Percentiles rank a stretch among this genome's conserved stretches.
Conservation (phyloP, 1,140 invertebrate genomes). For the Matsumurasca onukii region DNA sequence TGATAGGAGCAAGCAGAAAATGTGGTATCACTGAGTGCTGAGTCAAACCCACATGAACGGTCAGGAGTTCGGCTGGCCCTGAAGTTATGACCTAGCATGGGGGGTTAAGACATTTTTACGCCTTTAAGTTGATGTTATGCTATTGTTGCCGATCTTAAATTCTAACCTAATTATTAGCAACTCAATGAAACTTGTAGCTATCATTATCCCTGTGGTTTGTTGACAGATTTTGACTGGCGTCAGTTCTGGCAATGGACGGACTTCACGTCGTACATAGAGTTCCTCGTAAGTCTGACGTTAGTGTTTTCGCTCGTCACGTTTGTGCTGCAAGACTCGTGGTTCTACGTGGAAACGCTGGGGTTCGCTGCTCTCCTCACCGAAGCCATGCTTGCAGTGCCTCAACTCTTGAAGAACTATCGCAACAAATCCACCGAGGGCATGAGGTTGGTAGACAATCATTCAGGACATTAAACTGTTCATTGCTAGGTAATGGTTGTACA, state of each 20-base stretch:
- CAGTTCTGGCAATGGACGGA: slow-evolving; percentile 99
- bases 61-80: too few relatives aligned
- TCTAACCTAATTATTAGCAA: too few relatives aligned
- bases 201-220: too few relatives aligned
- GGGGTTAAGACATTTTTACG: too few relatives aligned
- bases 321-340: slow-evolving; percentile 73
- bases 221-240: slow-evolving; percentile 81
- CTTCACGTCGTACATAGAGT: slow-evolving; percentile 94
- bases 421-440: slow-evolving; percentile 94
- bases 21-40: too few relatives aligned
- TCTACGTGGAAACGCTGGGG: slow-evolving; percentile 88
- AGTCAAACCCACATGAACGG: too few relatives aligned
- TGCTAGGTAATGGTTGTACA: slow-evolving; percentile 24
- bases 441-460: slow-evolving; percentile 75
- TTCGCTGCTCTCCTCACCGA: slow-evolving; percentile 95
- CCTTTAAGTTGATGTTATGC: too few relatives aligned
- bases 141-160: too few relatives aligned
- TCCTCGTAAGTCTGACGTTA: slow-evolving; percentile 83
- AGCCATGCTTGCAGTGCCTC: slow-evolving; percentile 93
- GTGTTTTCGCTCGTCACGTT: slow-evolving; percentile 83
- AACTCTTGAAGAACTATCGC: slow-evolving; percentile 84
- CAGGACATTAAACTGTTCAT: too few relatives aligned
- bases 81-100: too few relatives aligned
- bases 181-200: too few relatives aligned
- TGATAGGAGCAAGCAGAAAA: too few relatives aligned